Percentiles rank a stretch among this genome's conserved stretches.
Conservation (phyloP, 2,888 invertebrate genomes). For the Iselma pallidipennis region DNA sequence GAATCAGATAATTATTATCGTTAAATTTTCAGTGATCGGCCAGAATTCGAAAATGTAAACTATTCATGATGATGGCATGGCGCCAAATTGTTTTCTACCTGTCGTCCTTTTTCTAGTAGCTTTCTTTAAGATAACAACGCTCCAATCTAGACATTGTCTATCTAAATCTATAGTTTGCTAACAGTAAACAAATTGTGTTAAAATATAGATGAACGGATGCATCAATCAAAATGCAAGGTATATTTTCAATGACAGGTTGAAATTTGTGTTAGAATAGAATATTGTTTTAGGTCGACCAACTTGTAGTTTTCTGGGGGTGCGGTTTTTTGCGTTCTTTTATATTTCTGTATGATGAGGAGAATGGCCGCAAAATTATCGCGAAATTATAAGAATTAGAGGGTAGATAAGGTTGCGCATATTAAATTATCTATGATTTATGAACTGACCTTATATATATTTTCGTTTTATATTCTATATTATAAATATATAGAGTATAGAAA, state of each 20-base stretch:
- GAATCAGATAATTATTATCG: conserved; percentile 43
- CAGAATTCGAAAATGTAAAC: conserved; percentile 44
- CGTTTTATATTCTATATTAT: neutral
- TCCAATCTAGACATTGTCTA: neutral
- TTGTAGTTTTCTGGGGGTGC: conserved; percentile 17
- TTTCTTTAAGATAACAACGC: conserved; percentile 16
- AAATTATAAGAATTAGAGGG: conserved; percentile 22
- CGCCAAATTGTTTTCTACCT: conserved; percentile 48
- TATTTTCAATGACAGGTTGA: conserved; percentile 53
- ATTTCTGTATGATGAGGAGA: conserved; percentile 17
- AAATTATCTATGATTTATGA: conserved; percentile 20
- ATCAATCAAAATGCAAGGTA: conserved; percentile 53
- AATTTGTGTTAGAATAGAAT: conserved; percentile 47
- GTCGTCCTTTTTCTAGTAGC: conserved; percentile 13
- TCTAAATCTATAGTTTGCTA: conserved; percentile 11
- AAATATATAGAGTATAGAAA: neutral
- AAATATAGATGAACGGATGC: conserved; percentile 34
- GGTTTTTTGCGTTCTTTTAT: conserved; percentile 31
- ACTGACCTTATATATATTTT: neutral
- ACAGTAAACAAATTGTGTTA: conserved; percentile 40
- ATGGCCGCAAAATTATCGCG: conserved; percentile 14
- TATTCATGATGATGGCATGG: conserved; percentile 39
- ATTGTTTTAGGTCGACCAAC: conserved; percentile 25
- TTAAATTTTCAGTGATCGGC: conserved; percentile 39
- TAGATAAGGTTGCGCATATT: conserved; percentile 15